Percentiles rank a stretch among this genome's conserved stretches.
Evolutionary conservation across 2,113 vertebrate genomes (phyloP).

Genomic region (Canis aureus): DNA sequence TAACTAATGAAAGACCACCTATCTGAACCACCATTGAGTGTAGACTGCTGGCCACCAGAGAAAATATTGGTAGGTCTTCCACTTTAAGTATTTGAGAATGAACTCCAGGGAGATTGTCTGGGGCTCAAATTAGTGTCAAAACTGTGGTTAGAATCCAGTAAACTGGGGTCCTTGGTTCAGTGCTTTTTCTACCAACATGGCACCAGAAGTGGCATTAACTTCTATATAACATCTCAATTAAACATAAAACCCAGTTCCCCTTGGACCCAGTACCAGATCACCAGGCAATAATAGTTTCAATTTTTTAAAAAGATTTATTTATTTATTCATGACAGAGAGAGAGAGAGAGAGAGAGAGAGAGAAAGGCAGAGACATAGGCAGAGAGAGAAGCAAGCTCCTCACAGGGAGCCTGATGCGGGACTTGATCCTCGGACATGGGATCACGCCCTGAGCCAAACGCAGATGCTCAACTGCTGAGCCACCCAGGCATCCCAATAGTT

Average conservation of each 20-base stretch:
- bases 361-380: too few relatives aligned
- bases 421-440: too few relatives aligned
- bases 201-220: fast-evolving
- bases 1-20: neutral
- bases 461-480: too few relatives aligned
- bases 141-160: neutral
- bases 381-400: too few relatives aligned
- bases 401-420: too few relatives aligned
- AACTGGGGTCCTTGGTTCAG: neutral
- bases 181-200: neutral
- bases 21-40: fast-evolving
- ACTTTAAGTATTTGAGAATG: fast-evolving
- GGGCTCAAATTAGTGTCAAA: neutral
- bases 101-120: neutral
- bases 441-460: too few relatives aligned
- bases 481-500: too few relatives aligned
- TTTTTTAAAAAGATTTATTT: too few relatives aligned
- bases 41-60: neutral
- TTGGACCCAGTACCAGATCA: too few relatives aligned
- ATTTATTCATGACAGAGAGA: too few relatives aligned
- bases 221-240: neutral
- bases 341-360: too few relatives aligned
- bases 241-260: neutral
- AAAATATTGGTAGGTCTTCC: neutral
- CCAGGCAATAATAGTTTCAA: neutral